Base-by-base conservation (phyloP, 2,797 vertebrate genomes). In the Rhynchotus rufescens region DNA sequence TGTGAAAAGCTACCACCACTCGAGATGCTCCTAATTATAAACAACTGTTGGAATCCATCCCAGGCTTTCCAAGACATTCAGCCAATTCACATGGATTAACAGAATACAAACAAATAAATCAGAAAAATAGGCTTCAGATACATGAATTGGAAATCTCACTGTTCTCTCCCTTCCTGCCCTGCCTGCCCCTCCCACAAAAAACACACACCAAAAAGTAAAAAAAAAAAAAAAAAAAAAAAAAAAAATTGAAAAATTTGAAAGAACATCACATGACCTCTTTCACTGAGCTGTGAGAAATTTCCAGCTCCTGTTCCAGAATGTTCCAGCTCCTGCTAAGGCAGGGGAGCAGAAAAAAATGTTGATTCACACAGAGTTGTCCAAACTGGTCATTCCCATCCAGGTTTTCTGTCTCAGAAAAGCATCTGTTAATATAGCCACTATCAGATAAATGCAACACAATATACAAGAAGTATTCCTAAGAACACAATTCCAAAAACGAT, bases 41-140 rank as follows among this genome's bases (percentile, higher is more conserved):
- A 83, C 34, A 94, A 78, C 30, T 78, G 56, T 77, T 93, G 92
- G 85, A 95, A 93, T 77, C 16, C 42, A 80, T 91, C 88, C 89
- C 86, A 84, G 90, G 34, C 38, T 92, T 90, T 59, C 85, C 38
- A 90, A 92, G 80, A 91, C n/a, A 49, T 86, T 80, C 75, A 90
- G 81, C 62, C 88, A 86, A 52, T 89, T 91, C 36, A 34, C 59
- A n/a, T 66, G 62, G 75, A 86, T 82, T 75, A 90, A 61, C n/a
- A 92, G 59, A 94, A 66, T 61, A 15, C 26, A 80, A 65, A 5
- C 14, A 23, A 26, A 65, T 30, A 56, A 19, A n/a, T 64, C 32
- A 51, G n/a, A 71, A 81, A 86, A 89, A 72, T 1, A 57, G 15
- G 6, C 20, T 76, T 73, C 26, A 16, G n/a, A 51, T 15, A 12